These are phyloP conservation scores for Pseudochromis fuscus DNA, from an alignment of 2,797 vertebrate genomes.

Conservation along the genomic window DNA sequence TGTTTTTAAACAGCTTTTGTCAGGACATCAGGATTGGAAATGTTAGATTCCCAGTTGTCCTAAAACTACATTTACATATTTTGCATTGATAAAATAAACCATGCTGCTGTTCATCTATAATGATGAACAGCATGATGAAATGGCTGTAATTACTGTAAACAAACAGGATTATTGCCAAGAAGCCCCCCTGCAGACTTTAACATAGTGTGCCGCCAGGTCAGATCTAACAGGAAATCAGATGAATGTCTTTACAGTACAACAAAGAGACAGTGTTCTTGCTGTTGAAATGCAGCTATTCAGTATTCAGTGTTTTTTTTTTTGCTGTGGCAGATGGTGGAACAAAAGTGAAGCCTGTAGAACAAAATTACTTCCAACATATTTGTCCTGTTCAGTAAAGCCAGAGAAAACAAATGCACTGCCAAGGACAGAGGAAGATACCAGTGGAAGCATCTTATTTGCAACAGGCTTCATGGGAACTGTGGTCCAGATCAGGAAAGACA, in stretches of 20 bases:
- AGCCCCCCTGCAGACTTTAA: slow-evolving; percentile 9
- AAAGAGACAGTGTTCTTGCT: slow-evolving; percentile 59
- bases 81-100: slow-evolving; percentile 1
- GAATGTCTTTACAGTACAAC: slow-evolving; percentile 46
- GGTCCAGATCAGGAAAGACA: slow-evolving; percentile 13
- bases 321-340: slow-evolving; percentile 65
- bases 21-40: not conserved
- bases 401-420: slow-evolving; percentile 55
- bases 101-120: not conserved
- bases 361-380: slow-evolving; percentile 63
- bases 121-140: not conserved
- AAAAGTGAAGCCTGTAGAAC: slow-evolving; percentile 56
- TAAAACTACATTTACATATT: not conserved
- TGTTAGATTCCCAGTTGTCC: too few relatives aligned
- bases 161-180: slow-evolving; percentile 9
- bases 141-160: slow-evolving; percentile 17
- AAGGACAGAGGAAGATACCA: slow-evolving; percentile 32
- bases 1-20: slow-evolving; percentile 7
- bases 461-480: slow-evolving; percentile 46
- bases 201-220: slow-evolving; percentile 31
- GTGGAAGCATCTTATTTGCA: slow-evolving; percentile 35
- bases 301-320: slow-evolving; percentile 35
- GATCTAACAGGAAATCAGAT: slow-evolving; percentile 49
- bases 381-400: slow-evolving; percentile 57
- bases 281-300: slow-evolving; percentile 43